These are phyloP conservation scores for Flexamia atlantica DNA, from an alignment of 2,888 invertebrate species.

Conservation along the genomic window DNA sequence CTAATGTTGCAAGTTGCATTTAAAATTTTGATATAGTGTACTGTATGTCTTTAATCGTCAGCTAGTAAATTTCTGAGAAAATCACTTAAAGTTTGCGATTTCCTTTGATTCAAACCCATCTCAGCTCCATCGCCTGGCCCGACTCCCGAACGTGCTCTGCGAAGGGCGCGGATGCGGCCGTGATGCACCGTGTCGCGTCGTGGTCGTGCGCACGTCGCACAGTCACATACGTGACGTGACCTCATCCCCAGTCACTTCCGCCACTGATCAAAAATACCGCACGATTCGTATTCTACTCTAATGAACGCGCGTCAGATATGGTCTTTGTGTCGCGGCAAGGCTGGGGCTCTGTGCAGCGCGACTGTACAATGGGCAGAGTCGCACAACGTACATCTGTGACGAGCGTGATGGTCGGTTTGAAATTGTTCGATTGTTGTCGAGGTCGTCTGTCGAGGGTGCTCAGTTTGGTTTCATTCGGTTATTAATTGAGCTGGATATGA, in stretches of 20 bases:
- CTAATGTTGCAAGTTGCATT: too few relatives aligned
- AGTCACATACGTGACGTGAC: background rate
- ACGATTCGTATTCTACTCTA: constrained; percentile 8
- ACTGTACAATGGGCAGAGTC: background rate
- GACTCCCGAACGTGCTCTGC: background rate
- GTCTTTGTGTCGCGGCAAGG: constrained; percentile 16
- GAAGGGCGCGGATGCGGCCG: background rate
- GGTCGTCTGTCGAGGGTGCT: too few relatives aligned
- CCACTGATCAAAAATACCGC: constrained; percentile 17
- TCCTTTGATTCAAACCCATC: too few relatives aligned
- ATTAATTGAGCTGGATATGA: too few relatives aligned
- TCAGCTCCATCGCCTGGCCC: background rate
- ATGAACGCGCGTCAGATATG: constrained; percentile 11
- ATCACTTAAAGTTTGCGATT: too few relatives aligned
- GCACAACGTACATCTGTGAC: too few relatives aligned
- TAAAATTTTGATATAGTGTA: too few relatives aligned
- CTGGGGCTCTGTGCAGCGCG: background rate
- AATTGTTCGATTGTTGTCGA: background rate
- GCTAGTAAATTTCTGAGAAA: too few relatives aligned
- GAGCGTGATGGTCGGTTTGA: background rate
- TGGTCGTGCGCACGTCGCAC: background rate
- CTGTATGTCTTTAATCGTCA: too few relatives aligned
- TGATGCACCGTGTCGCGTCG: background rate
- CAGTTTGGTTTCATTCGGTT: too few relatives aligned
- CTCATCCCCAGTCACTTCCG: background rate